Conservation (phyloP, 2,888 invertebrate species). For the Halocaridina rubra region DNA sequence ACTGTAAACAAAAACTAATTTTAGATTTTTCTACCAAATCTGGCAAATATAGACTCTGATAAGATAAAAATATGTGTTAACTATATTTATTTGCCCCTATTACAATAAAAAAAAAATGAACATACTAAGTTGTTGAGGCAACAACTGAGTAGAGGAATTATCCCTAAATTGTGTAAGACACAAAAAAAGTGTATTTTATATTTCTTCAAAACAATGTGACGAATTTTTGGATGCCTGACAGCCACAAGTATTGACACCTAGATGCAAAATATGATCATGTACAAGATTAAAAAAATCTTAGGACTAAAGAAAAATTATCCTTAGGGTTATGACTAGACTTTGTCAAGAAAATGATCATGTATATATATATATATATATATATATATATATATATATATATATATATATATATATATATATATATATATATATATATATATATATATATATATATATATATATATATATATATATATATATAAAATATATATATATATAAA, state of each 20-base stretch:
- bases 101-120: too few species aligned
- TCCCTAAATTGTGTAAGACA: too few species aligned
- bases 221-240: background rate
- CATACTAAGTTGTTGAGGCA: too few species aligned
- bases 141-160: too few species aligned
- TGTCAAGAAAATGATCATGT: background rate
- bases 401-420: background rate
- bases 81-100: too few species aligned
- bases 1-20: too few species aligned
- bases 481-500: background rate
- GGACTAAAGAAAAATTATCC: background rate
- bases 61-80: too few species aligned
- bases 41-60: too few species aligned
- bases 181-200: background rate
- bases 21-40: too few species aligned
- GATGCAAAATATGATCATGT: too few species aligned
- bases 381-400: conserved; percentile 2
- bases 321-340: background rate
- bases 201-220: background rate
- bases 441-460: background rate
- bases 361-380: background rate
- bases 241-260: background rate
- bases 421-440: background rate
- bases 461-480: background rate
- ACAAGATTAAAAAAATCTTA: too few species aligned